Evolutionary conservation across 1,140 invertebrate species (phyloP), one percentile per base, ranked within the genome.

Genomic region (Drosophila sturtevanti): DNA sequence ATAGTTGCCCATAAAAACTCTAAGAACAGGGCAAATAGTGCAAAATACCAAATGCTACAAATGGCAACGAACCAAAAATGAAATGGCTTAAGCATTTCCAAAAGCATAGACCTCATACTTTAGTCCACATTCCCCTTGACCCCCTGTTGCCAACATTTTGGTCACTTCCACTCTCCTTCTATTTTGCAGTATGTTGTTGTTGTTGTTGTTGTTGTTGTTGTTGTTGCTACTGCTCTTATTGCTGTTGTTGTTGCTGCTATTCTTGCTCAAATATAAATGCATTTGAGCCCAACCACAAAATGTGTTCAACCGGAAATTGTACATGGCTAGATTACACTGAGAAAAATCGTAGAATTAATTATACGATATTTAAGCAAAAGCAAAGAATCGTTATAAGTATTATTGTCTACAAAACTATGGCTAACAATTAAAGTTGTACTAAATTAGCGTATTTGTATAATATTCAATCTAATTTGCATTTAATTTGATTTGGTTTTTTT

Each of bases 261-360:
- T 74, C 67, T 79, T 78, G 81, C 68, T 89, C 72, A 87, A 87
- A 87, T 87, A 87, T 87, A 87, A 87, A 87, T 87, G 82, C 82
- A 89, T 89, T 86, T 89, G 78, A 76, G 66, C 75, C 82, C 79
- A 69, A 87, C 82, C 82, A 87, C 82, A 87, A 87, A 87, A 89
- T 89, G 86, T 89, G 85, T 85, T 89, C 75, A 89, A 87, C 85
- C 86, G 86, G 86, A 89, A 89, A 89, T 89, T 89, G 86, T 89
- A 89, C 81, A 85, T 89, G 85, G 69, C 73, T 63, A 71, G 82
- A 66, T 56, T 77, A 76, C 79, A 79, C 72, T 72, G 68, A 2
- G 1, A 55, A 14, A 16, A 74, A 44, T 12, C 11, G 1, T 31
- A 31, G 7, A 6, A 4, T 31, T 4, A 31, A 31, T 0, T 31